Base-by-base conservation (phyloP, 2,888 invertebrate genomes). In the Nebria brevicollis region DNA sequence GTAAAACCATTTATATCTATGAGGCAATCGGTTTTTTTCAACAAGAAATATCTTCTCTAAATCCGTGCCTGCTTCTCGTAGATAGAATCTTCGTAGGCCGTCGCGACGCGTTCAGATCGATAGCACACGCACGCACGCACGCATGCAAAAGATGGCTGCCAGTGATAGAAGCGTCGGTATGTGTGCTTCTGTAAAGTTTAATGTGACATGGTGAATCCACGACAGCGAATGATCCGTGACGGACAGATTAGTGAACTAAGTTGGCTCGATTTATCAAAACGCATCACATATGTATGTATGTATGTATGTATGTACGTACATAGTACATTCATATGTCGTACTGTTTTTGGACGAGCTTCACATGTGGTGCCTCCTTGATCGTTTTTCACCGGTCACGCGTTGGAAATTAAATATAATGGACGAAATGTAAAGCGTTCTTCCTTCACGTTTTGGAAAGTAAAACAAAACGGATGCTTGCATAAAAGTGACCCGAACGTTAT, bases 81-180 rank as follows among this genome's bases (percentile, higher is more conserved):
- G 34, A 70, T 70, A 70, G 70, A 26, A 25, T 70, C 26, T 70
- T 11, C 10, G 68, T 42, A 20, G 7, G 25, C 20, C 70, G 76
- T 77, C 77, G 64, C 77, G 78, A 65, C 79, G 66, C 20, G 25
- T 64, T 15, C 43, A 82, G 83, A 84, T 84, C 83, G 82, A 82
- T 80, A 80, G 64, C 78, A 26, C 66, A 76, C 54, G 8, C 54
- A 54, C 54, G 8, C 4, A 54, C 54, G 13, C 54, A 54, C 7
- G 54, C 13, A 13, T 3, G 54, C 13, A 54, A 54, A 54, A 54
- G 66, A 76, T 66, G 66, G 76, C 66, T 34, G 34, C 76, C 26
- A 8, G 66, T 34, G 66, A 64, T 70, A 70, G 20, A 70, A 65
- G 76, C 41, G 73, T 41, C 15, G 41, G 15, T 26, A 34, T n/a